Percentiles rank a stretch among this genome's conserved stretches.
Conservation (phyloP, 2,113 vertebrate genomes). For the Gnathonemus longibarbis region DNA sequence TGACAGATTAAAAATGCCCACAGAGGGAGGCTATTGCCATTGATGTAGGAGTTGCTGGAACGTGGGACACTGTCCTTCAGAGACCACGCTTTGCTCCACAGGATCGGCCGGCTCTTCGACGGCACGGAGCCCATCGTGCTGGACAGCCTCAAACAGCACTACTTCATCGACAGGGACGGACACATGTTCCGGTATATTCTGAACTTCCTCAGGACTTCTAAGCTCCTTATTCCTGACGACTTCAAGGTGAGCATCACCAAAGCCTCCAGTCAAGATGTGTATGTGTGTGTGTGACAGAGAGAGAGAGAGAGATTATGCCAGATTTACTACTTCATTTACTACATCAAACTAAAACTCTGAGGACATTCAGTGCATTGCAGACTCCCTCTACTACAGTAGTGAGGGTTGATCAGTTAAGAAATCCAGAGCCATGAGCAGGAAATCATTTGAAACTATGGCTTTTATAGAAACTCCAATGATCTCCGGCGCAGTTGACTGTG, state of each 20-base stretch:
- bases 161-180: conserved; percentile 98
- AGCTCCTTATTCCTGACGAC: conserved; percentile 97
- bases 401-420: not conserved
- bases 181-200: conserved; percentile 99
- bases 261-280: conserved; percentile 25
- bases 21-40: not conserved
- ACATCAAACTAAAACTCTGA: not conserved
- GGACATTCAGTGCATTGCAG: not conserved
- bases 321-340: not conserved
- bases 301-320: not conserved
- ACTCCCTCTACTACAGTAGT: not conserved
- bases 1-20: not conserved
- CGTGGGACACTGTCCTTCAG: not conserved
- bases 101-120: conserved; percentile 96
- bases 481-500: not conserved
- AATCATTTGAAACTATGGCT: not conserved
- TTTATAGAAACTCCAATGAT: not conserved
- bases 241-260: conserved; percentile 83
- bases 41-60: not conserved
- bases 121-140: conserved; percentile 97
- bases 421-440: not conserved
- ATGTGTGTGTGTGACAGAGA: not conserved
- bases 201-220: conserved; percentile 97
- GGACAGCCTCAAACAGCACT: conserved; percentile 99
- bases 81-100: conserved; percentile 37